Base-by-base conservation (phyloP, 1,140 invertebrate genomes). In the Drosophila athabasca region DNA sequence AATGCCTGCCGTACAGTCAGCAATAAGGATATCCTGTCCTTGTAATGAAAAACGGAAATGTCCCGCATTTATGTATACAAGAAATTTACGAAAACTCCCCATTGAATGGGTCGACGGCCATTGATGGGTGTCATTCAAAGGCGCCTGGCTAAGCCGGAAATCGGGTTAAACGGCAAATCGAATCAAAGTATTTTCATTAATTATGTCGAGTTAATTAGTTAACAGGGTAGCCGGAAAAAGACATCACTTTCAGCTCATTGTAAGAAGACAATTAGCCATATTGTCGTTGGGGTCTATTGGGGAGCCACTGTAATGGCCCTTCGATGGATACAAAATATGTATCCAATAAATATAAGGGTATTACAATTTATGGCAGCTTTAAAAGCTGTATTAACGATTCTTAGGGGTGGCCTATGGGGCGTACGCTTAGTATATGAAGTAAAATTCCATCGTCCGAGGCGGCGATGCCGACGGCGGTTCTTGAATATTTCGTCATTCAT, bases 101-200 rank as follows among this genome's bases (percentile, higher is more conserved):
- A 54, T 58, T 69, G 43, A 39, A 41, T 39, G 9, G 13, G 1
- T n/a, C n/a, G n/a, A 13, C 11, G 3, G 2, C 8, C 39, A 22
- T 39, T 11, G 11, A 13, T 39, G 35, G 11, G 3, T 29, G 26
- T 8, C 8, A 9, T 31, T 31, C 8, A 9, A 9, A 9, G 31
- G 31, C 31, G 31, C 8, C 8, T n/a, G 17, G 43, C 35, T 49
- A 39, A 69, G 35, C 24, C 39, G 67, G 51, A 58, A 58, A 35
- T 50, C 57, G 35, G 49, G 51, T 54, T 67, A 44, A 43, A 22
- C 35, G 50, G 31, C 44, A 44, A 57, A 70, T 58, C 52, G 50
- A 69, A 70, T 70, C 52, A 58, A 69, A 70, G 52, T 70, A 70
- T 70, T 70, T 69, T 52, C 39, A 53, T 70, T 70, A 69, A 70